A percentile compares a stretch with the other conserved stretches of the same genome.
phyloP scores from a whole-genome alignment of 2,797 vertebrate genomes.

The Hippoglossus hippoglossus region DNA sequence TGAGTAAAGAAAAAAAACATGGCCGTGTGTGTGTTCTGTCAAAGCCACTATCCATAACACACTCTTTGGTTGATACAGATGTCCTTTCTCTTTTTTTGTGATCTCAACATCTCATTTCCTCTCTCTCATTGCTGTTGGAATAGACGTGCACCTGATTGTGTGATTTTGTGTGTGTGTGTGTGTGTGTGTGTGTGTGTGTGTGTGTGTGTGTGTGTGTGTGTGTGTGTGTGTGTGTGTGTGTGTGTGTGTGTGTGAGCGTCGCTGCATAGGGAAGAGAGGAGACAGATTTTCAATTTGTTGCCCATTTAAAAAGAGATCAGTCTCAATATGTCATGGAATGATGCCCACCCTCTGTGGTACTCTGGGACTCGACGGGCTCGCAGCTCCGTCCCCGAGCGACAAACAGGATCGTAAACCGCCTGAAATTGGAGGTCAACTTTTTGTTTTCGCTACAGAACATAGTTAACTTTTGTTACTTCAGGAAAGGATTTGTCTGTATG shows the following conservation, averaged over 20 bases:
- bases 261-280: slow-evolving; percentile 55
- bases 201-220: slow-evolving; percentile 11
- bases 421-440: slow-evolving; percentile 62
- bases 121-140: neutral
- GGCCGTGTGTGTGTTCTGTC: slow-evolving; percentile 19
- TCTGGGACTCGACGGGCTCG: slow-evolving; percentile 21
- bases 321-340: slow-evolving; percentile 80
- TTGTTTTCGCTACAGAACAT: slow-evolving; percentile 44
- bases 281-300: slow-evolving; percentile 84
- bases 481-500: slow-evolving; percentile 44
- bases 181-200: slow-evolving; percentile 33
- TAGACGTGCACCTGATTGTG: slow-evolving; percentile 25
- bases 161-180: slow-evolving; percentile 17
- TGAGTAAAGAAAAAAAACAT: neutral
- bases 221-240: slow-evolving; percentile 25
- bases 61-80: slow-evolving; percentile 50
- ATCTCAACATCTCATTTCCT: slow-evolving; percentile 45
- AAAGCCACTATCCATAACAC: slow-evolving; percentile 38
- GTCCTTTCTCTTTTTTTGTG: slow-evolving; percentile 35
- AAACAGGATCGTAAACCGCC: slow-evolving; percentile 39
- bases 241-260: slow-evolving; percentile 34
- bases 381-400: slow-evolving; percentile 32
- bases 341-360: slow-evolving; percentile 55
- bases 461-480: slow-evolving; percentile 55
- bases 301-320: slow-evolving; percentile 84